A percentile compares a stretch with the other conserved stretches of the same genome.
Conservation (phyloP, 2,797 vertebrate species). For the Intellagama lesueurii region DNA sequence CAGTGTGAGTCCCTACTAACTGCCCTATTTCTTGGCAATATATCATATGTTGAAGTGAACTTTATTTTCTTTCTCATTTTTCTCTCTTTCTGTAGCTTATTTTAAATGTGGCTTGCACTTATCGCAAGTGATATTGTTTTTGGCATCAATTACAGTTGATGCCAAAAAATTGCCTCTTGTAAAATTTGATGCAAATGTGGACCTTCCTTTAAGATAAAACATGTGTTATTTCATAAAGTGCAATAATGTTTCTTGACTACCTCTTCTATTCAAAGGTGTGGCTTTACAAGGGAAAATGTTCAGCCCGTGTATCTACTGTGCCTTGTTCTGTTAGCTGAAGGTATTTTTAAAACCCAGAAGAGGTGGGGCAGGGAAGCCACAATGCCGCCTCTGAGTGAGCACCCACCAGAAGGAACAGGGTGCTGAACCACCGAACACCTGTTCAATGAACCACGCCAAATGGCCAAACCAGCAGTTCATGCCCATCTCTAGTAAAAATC, state of each 20-base stretch:
- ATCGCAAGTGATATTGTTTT: not conserved
- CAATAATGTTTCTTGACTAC: not conserved
- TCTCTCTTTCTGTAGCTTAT: not conserved
- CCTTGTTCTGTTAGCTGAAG: not conserved
- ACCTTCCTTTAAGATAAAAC: not conserved
- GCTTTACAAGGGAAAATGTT: not conserved
- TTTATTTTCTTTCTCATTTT: not conserved
- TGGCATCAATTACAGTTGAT: not conserved
- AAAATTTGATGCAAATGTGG: not conserved
- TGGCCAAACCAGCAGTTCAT: no score
- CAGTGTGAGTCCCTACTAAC: not conserved
- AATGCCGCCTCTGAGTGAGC: no score
- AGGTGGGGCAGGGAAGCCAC: no score
- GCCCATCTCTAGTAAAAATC: not conserved
- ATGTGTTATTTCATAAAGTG: not conserved
- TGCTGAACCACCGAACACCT: no score
- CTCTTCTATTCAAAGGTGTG: not conserved
- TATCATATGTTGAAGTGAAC: not conserved
- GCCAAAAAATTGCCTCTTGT: not conserved
- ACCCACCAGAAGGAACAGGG: no score
- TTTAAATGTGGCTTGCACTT: not conserved
- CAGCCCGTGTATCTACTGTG: not conserved
- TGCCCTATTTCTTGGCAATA: not conserved
- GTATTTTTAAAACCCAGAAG: not conserved
- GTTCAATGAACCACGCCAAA: no score